Evolutionary conservation across 2,113 vertebrate genomes (phyloP).

Genomic region (Dasypus novemcinctus): DNA sequence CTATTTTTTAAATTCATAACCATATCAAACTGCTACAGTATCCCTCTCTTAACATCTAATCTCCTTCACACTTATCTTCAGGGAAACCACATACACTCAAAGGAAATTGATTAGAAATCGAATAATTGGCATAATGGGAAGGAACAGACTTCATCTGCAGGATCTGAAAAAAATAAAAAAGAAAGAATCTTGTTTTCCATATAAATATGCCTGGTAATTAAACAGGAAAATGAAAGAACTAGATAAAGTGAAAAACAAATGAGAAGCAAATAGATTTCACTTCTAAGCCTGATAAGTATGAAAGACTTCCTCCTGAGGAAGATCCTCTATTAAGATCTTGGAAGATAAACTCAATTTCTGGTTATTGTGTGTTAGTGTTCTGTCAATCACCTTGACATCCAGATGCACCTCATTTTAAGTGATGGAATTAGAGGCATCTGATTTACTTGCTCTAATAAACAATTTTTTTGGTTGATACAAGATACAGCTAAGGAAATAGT

Average conservation of each 20-base stretch:
- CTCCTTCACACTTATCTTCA: not conserved
- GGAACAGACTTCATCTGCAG: not conserved
- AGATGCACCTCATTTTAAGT: not conserved
- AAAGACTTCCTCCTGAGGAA: conserved; percentile 55
- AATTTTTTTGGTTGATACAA: not conserved
- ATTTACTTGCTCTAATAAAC: not conserved
- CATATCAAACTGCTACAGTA: too few relatives aligned
- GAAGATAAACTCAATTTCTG: conserved; percentile 45
- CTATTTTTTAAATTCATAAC: too few relatives aligned
- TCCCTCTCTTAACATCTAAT: not conserved
- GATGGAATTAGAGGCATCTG: not conserved
- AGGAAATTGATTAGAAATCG: not conserved
- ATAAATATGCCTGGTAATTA: conserved; percentile 56
- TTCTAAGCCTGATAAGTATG: conserved; percentile 34
- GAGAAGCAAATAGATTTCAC: conserved; percentile 56
- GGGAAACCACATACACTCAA: not conserved
- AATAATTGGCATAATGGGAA: not conserved
- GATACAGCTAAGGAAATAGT: not conserved
- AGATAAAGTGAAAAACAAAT: conserved; percentile 51
- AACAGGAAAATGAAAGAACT: conserved; percentile 47
- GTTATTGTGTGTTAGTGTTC: conserved; percentile 34
- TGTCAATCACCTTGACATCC: conserved; percentile 45
- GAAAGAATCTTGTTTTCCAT: not conserved
- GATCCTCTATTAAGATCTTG: conserved; percentile 54
- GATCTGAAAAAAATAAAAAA: conserved; percentile 1